Percentiles rank a stretch among this genome's conserved stretches.
phyloP scores from a whole-genome alignment of 1,140 invertebrate species.

The Temnothorax longispinosus region DNA sequence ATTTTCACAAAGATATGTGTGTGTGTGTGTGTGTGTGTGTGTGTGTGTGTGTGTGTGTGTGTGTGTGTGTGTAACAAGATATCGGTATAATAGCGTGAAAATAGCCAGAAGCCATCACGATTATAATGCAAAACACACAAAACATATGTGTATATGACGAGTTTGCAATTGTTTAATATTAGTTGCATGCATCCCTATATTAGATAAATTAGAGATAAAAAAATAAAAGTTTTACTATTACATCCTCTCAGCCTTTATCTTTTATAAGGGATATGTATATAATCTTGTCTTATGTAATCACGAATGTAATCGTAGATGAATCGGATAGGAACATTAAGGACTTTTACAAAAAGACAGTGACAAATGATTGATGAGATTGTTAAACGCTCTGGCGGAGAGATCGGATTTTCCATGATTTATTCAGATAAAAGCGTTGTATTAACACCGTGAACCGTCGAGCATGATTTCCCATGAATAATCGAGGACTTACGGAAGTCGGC shows the following conservation, averaged over 20 bases:
- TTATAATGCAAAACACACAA: too few species aligned
- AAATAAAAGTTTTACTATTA: too few species aligned
- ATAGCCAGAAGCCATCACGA: neutral
- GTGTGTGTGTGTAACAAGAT: neutral
- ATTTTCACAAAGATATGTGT: neutral
- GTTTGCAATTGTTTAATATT: neutral
- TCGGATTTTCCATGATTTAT: slow-evolving; percentile 46
- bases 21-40: too few species aligned
- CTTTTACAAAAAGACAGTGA: slow-evolving; percentile 15
- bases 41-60: too few species aligned
- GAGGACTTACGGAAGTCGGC: slow-evolving; percentile 19
- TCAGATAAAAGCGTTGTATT: neutral
- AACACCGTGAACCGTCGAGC: neutral
- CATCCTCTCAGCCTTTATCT: neutral
- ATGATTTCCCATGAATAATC: slow-evolving; percentile 52
- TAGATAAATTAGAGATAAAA: neutral
- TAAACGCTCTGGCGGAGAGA: neutral
- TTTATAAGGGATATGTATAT: neutral
- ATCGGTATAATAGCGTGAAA: neutral
- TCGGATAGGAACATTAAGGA: neutral
- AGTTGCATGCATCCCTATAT: neutral
- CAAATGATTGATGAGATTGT: slow-evolving; percentile 23
- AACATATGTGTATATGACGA: neutral
- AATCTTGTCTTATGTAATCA: neutral
- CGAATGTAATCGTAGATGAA: neutral